Evolutionary conservation across 1,140 invertebrate genomes (phyloP).

Genomic region (Rhyzopertha dominica): DNA sequence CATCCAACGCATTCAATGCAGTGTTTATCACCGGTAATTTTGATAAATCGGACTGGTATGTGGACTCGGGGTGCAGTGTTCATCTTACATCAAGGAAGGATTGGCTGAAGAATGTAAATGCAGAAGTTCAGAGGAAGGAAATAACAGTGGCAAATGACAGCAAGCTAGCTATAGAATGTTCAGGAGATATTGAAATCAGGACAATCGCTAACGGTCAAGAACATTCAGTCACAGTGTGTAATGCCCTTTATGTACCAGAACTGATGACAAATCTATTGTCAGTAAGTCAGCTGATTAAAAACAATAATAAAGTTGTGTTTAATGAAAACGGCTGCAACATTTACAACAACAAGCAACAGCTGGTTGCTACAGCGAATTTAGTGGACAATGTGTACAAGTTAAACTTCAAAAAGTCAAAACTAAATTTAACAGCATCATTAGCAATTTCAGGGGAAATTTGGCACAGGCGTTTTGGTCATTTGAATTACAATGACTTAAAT

Average conservation of each 20-base stretch:
- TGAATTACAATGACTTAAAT: constrained; percentile 6
- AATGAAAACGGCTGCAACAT: constrained; percentile 28
- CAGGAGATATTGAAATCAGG: constrained; percentile 23
- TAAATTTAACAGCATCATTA: not conserved
- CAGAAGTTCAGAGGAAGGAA: no score
- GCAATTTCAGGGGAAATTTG: constrained; percentile 1
- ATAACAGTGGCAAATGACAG: constrained; percentile 36
- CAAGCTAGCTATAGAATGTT: constrained; percentile 29
- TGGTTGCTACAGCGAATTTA: constrained; percentile 27
- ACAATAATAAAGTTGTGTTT: constrained; percentile 30
- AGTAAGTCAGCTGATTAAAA: constrained; percentile 22
- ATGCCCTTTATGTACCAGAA: constrained; percentile 13
- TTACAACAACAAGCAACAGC: constrained; percentile 20
- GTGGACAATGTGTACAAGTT: constrained; percentile 29
- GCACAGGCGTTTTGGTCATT: constrained; percentile 7
- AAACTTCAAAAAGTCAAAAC: constrained; percentile 9
- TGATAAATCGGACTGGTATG: constrained; percentile 31
- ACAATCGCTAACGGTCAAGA: not conserved
- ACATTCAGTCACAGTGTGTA: constrained; percentile 1
- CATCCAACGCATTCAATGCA: constrained; percentile 26
- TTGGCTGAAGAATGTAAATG: constrained; percentile 31
- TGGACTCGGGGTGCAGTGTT: constrained; percentile 34
- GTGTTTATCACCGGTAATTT: constrained; percentile 27
- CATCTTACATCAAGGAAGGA: constrained; percentile 31
- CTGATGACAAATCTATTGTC: constrained; percentile 3